Evolutionary conservation across 2,888 invertebrate genomes (phyloP), one percentile per base, ranked within the genome.

Genomic region (Capitulum mitella): DNA sequence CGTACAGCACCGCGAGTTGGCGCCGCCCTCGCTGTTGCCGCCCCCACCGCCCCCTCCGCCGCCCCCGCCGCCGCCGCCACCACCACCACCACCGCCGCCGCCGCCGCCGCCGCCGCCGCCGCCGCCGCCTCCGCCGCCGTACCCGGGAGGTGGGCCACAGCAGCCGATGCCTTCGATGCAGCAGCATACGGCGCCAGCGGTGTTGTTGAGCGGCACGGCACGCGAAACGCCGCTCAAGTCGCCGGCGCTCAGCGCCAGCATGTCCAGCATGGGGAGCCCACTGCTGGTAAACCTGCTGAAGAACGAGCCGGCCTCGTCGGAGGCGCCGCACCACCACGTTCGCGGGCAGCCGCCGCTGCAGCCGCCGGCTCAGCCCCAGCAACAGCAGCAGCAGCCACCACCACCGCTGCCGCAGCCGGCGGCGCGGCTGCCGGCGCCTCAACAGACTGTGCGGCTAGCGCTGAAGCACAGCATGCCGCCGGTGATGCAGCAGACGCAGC

Each of bases 261-360:
- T 84, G 80, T 83, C 82, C 82, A 82, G 90, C 92, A 86, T 94
- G 91, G 82, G 86, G 77, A 96, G 95, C 84, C 97, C 97, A 37
- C 87, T 97, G 82, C 88, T 97, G 82, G 97, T 97, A 51, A 97
- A 97, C 86, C 87, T 97, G 82, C 88, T 97, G 83, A 96, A 97
- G 87, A 96, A 93, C 84, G 95, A 95, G 84, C 85, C 80, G 22
- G 78, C 34, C 74, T 64, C 26, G 79, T 76, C 26, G 80, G 79
- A 48, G 37, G 37, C 37, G 70, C 5, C 40, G 26, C 37, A 26
- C 40, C 80, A 80, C 29, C 79, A 79, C 46, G 78, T 76, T 8
- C 80, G 64, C 19, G 77, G 19, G 32, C 61, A 54, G 77, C 79
- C 48, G 80, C 64, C 78, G 46, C 79, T 86, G 86, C 79, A 85